Conservation (phyloP, 1,140 invertebrate species). For the Drosophila ficusphila region DNA sequence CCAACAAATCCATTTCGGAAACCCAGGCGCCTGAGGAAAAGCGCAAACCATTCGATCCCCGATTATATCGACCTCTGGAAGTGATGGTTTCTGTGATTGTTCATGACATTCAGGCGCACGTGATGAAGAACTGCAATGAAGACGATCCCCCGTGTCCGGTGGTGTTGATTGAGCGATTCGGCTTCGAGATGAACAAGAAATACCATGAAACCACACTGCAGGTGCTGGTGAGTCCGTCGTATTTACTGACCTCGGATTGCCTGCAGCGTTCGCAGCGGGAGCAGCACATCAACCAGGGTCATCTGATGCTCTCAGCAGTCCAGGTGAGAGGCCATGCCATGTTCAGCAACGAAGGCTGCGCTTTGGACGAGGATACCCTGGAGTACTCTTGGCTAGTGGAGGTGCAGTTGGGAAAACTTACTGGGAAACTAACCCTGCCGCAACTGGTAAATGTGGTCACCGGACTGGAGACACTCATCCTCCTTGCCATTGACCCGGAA, state of each 20-base stretch:
- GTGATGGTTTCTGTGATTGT: constrained; percentile 97
- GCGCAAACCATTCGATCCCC: constrained; percentile 90
- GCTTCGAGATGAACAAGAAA: constrained; percentile 98
- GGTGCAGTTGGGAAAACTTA: constrained; percentile 92
- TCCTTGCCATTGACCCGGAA: constrained; percentile 94
- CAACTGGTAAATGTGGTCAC: constrained; percentile 94
- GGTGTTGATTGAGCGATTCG: constrained; percentile 94
- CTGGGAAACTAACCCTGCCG: constrained; percentile 91
- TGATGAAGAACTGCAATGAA: constrained; percentile 94
- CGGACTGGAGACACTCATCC: constrained; percentile 94
- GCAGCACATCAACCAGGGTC: constrained; percentile 93
- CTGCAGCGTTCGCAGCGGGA: constrained; percentile 88
- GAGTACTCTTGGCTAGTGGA: constrained; percentile 98
- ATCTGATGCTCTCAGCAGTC: constrained; percentile 94
- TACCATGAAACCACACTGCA: constrained; percentile 96
- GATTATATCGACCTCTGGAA: constrained; percentile 94
- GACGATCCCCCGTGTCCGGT: constrained; percentile 95
- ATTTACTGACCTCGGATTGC: constrained; percentile 91
- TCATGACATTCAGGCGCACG: constrained; percentile 97
- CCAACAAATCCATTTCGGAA: constrained; percentile 86
- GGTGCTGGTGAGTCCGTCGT: constrained; percentile 94
- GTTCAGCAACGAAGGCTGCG: constrained; percentile 96
- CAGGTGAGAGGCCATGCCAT: constrained; percentile 98
- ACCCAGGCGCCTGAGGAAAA: constrained; percentile 86
- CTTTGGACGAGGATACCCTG: constrained; percentile 95